These are phyloP conservation scores for Dendrocincla tyrannina DNA, from an alignment of 2,797 vertebrate genomes.

Conservation along the genomic window DNA sequence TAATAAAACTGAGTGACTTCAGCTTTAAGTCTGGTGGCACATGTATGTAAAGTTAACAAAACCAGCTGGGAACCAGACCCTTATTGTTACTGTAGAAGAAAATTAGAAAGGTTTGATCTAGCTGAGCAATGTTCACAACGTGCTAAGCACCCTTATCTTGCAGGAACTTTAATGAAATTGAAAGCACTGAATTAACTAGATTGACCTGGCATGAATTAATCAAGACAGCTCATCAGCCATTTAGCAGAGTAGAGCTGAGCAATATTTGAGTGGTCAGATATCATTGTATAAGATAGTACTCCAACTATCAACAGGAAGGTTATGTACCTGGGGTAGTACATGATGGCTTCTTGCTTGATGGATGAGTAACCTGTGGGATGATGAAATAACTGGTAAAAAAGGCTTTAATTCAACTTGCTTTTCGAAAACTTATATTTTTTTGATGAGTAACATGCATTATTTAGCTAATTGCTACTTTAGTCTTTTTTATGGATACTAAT, in stretches of 20 bases:
- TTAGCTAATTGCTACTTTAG: slow-evolving; percentile 44
- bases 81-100: background rate
- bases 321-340: background rate
- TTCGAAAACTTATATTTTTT: slow-evolving; percentile 11
- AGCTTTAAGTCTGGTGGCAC: background rate
- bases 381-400: background rate
- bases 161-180: background rate
- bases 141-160: background rate
- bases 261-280: background rate
- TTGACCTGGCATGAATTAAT: slow-evolving; percentile 15
- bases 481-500: slow-evolving; percentile 16
- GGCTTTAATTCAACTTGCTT: background rate
- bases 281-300: background rate
- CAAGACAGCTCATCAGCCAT: background rate
- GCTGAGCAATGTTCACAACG: background rate
- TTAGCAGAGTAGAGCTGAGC: background rate
- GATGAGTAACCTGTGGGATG: background rate
- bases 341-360: background rate
- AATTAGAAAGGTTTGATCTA: background rate
- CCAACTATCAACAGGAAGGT: background rate
- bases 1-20: background rate
- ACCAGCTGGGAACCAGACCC: background rate
- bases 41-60: background rate
- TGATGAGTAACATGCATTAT: slow-evolving; percentile 38
- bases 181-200: slow-evolving; percentile 13